A percentile compares a stretch with the other conserved stretches of the same genome.
Conservation (phyloP, 1,140 invertebrate genomes). For the Centruroides sculpturatus region DNA sequence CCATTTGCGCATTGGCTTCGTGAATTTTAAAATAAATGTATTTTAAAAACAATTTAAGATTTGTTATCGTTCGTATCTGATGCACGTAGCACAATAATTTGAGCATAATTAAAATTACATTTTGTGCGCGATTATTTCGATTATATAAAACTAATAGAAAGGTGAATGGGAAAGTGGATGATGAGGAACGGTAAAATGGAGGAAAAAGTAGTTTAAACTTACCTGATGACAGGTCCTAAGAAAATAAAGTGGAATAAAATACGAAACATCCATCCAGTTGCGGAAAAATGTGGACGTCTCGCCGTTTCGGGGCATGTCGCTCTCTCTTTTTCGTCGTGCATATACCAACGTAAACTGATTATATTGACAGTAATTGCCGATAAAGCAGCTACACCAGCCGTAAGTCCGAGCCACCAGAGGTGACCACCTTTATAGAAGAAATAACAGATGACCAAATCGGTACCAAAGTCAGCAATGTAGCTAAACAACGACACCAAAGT, state of each 20-base stretch:
- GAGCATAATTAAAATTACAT: too few relatives aligned
- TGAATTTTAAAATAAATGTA: too few relatives aligned
- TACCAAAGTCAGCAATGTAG: slow-evolving; percentile 14
- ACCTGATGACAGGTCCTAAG: slow-evolving; percentile 21
- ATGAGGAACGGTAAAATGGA: too few relatives aligned
- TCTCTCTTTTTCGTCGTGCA: slow-evolving; percentile 7
- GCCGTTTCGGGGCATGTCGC: neutral
- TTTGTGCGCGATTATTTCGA: too few relatives aligned
- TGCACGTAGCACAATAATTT: too few relatives aligned
- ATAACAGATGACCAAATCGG: slow-evolving; percentile 15
- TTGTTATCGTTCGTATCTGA: too few relatives aligned
- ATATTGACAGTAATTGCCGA: slow-evolving; percentile 18
- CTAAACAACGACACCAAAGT: slow-evolving; percentile 12
- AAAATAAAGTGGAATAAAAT: slow-evolving; percentile 18
- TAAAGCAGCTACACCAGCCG: slow-evolving; percentile 7
- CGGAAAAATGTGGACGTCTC: slow-evolving; percentile 1
- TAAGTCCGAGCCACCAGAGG: slow-evolving; percentile 17
- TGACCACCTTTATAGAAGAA: slow-evolving; percentile 14
- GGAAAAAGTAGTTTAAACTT: neutral
- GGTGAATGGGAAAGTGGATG: too few relatives aligned
- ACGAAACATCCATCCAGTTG: slow-evolving; percentile 15
- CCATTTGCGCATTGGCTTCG: too few relatives aligned
- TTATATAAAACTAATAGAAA: too few relatives aligned
- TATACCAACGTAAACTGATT: slow-evolving; percentile 21
- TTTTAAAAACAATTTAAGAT: too few relatives aligned